Base-by-base conservation (phyloP, 1,140 invertebrate genomes). In the Drosophila navojoa region DNA sequence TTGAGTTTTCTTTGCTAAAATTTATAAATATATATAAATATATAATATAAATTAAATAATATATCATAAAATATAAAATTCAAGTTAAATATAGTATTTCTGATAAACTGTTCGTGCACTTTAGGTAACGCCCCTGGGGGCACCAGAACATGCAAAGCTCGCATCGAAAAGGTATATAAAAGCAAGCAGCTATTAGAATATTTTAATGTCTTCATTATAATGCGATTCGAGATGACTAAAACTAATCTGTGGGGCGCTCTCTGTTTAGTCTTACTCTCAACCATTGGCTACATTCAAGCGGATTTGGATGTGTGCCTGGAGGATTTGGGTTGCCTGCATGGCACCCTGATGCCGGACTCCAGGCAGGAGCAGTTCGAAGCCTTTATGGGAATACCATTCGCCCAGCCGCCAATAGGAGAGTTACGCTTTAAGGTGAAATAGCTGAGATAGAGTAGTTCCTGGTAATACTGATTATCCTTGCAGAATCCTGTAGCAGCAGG, bases 381-480 rank as follows among this genome's bases (percentile, higher is more conserved):
- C n/a, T 91, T 91, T 16, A 44, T 86, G 59, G 91, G 91, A n/a
- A 89, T 92, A 35, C 91, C 91, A 6, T 91, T 60, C 69, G 91
- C 82, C 10, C 59, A 91, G 60, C 90, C 91, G 3, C 89, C 91
- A 4, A 45, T 91, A 1, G 86, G 74, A 3, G 47, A 69, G 4
- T 55, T 90, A 3, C 68, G 91, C 13, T 79, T 92, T 16, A 68
- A 72, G 63, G 86, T 91, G 44, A n/a, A n/a, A n/a, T n/a, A n/a
- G n/a, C n/a, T n/a, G n/a, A n/a, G n/a, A n/a, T n/a, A n/a, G n/a
- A n/a, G n/a, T n/a, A n/a, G n/a, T n/a, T n/a, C n/a, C n/a, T n/a
- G n/a, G 1, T 0, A 42, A 40, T 64, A 29, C 16, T 7, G 25
- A 1, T 13, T 7, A 38, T n/a, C 5, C 7, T 3, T 45, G 9